These are phyloP conservation scores for Piscicola geometra DNA, from an alignment of 2,888 invertebrate genomes.

Conservation along the genomic window DNA sequence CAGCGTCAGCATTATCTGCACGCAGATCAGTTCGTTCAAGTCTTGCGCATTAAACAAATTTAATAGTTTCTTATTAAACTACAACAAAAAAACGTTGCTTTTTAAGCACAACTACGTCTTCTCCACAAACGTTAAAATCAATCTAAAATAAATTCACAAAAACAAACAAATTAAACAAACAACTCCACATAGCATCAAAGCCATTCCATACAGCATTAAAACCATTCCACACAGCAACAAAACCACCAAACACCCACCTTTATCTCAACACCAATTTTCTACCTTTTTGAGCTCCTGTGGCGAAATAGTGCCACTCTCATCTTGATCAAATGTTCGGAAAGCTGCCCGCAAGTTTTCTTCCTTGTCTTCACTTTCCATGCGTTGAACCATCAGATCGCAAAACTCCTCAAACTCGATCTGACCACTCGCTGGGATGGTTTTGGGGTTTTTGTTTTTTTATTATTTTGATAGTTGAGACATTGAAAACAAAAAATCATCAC, in stretches of 20 bases:
- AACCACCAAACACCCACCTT: neutral
- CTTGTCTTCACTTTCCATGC: conserved; percentile 34
- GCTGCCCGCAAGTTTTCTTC: conserved; percentile 36
- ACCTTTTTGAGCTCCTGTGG: conserved; percentile 33
- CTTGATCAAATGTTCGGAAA: conserved; percentile 35
- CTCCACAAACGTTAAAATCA: too few relatives aligned
- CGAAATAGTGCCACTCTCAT: conserved; percentile 33
- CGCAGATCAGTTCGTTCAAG: too few relatives aligned
- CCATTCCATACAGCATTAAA: neutral
- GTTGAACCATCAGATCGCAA: conserved; percentile 28
- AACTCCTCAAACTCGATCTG: conserved; percentile 35
- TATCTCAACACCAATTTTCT: neutral
- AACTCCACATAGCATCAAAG: too few relatives aligned
- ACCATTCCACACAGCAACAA: neutral
- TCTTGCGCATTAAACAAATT: too few relatives aligned
- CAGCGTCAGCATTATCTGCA: conserved; percentile 23
- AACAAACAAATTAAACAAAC: too few relatives aligned
- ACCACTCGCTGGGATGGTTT: conserved; percentile 22
- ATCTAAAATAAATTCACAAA: too few relatives aligned
- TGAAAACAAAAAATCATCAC: neutral
- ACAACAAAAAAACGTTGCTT: too few relatives aligned
- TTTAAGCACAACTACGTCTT: too few relatives aligned
- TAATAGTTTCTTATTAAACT: too few relatives aligned
- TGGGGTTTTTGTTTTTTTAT: too few relatives aligned
- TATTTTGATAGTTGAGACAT: too few relatives aligned